phyloP scores from a whole-genome alignment of 2,113 vertebrate genomes.

The Pachyramphus minor region DNA sequence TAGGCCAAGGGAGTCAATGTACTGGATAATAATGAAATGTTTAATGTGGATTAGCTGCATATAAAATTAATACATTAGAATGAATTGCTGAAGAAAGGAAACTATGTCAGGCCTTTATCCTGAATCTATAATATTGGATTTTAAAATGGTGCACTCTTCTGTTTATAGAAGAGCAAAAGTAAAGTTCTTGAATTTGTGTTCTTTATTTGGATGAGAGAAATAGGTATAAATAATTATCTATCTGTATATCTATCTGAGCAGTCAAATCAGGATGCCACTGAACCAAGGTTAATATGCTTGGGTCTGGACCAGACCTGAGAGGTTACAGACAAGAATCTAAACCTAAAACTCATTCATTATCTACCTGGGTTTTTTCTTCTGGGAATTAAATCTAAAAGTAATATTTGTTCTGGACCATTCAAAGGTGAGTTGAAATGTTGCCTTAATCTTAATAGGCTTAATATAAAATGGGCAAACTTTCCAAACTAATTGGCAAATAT shows the following conservation, averaged over 20 bases:
- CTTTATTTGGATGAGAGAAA: neutral
- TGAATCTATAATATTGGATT: neutral
- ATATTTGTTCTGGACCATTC: neutral
- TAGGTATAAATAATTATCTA: neutral
- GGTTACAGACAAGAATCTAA: neutral
- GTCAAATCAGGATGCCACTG: neutral
- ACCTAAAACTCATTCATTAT: neutral
- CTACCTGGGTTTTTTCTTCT: neutral
- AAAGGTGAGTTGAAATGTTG: neutral
- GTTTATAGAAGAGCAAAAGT: conserved; percentile 4
- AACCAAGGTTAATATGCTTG: neutral
- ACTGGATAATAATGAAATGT: conserved; percentile 49
- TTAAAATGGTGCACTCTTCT: neutral
- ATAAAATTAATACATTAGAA: conserved; percentile 48
- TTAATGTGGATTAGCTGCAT: conserved; percentile 38
- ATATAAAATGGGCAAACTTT: neutral
- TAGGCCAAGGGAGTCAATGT: conserved; percentile 26
- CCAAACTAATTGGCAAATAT: neutral
- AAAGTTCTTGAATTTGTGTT: neutral
- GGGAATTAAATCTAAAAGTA: neutral
- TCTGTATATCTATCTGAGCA: neutral
- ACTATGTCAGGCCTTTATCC: conserved; percentile 3
- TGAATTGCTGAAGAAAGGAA: conserved; percentile 38
- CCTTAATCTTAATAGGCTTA: neutral
- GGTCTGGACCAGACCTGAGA: neutral